Conservation (phyloP, 2,888 invertebrate genomes). For the Ametastegia equiseti region DNA sequence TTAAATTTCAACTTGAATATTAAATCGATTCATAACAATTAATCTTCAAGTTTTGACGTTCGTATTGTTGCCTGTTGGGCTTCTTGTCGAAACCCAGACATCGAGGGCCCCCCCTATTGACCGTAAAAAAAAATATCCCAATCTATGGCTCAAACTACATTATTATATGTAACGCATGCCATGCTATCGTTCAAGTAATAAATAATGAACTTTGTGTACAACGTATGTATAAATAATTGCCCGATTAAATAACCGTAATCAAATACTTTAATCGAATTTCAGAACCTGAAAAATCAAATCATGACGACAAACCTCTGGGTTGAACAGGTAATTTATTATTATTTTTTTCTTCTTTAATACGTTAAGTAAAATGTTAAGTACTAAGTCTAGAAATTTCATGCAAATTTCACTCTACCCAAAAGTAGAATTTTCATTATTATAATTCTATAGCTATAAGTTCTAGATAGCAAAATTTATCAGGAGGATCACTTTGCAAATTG, state of each 20-base stretch:
- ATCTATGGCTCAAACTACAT: not conserved
- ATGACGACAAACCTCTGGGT: slow-evolving; percentile 84
- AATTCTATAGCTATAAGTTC: not conserved
- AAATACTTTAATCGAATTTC: slow-evolving; percentile 68
- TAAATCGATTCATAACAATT: slow-evolving; percentile 27
- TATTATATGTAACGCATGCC: no score
- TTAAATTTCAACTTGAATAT: slow-evolving; percentile 16
- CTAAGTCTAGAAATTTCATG: no score
- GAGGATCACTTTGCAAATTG: not conserved
- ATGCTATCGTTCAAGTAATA: not conserved
- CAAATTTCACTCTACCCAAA: no score
- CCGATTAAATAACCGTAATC: no score
- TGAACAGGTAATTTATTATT: slow-evolving; percentile 77
- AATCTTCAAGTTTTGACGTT: slow-evolving; percentile 31
- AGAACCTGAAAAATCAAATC: slow-evolving; percentile 84
- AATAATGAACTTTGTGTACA: no score
- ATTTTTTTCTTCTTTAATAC: not conserved
- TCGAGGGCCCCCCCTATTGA: no score
- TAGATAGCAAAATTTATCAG: no score
- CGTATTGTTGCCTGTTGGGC: not conserved
- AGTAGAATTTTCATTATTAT: not conserved
- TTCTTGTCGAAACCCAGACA: not conserved
- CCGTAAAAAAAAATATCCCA: not conserved
- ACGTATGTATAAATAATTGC: no score
- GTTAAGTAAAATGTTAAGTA: no score